These are phyloP conservation scores for Microctenopoma lineatum DNA, from an alignment of 2,797 vertebrate genomes.

Conservation along the genomic window DNA sequence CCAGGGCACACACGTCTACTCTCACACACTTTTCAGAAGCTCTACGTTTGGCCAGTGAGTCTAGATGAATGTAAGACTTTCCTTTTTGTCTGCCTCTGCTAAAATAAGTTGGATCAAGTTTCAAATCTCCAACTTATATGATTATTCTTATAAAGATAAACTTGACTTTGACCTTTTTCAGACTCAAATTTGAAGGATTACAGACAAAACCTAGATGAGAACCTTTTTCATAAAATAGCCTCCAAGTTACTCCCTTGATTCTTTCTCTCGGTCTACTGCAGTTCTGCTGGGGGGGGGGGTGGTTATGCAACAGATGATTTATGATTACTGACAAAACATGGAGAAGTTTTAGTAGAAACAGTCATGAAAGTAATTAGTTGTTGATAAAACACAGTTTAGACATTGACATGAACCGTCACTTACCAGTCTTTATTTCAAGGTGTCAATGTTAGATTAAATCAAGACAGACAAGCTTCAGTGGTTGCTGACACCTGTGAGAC, in stretches of 20 bases:
- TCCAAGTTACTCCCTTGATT: conserved; percentile 1
- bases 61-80: conserved; percentile 23
- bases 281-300: neutral
- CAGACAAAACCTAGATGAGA: conserved; percentile 5
- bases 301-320: conserved; percentile 1
- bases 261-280: neutral
- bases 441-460: neutral
- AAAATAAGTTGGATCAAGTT: conserved; percentile 43
- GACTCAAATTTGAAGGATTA: conserved; percentile 23
- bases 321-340: neutral
- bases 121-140: conserved; percentile 22
- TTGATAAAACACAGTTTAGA: conserved; percentile 1
- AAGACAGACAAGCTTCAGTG: neutral
- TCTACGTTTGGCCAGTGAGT: conserved; percentile 14
- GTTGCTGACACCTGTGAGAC: too few species aligned
- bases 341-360: neutral
- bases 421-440: neutral
- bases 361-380: conserved; percentile 5
- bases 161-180: conserved; percentile 33
- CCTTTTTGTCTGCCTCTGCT: conserved; percentile 23
- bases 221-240: conserved; percentile 9
- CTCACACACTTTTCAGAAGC: conserved; percentile 32
- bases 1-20: conserved; percentile 14
- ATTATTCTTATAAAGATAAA: conserved; percentile 23
- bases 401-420: neutral